Evolutionary conservation across 2,113 vertebrate genomes (phyloP), one percentile per base, ranked within the genome.

Genomic region (Lophochroa leadbeateri): DNA sequence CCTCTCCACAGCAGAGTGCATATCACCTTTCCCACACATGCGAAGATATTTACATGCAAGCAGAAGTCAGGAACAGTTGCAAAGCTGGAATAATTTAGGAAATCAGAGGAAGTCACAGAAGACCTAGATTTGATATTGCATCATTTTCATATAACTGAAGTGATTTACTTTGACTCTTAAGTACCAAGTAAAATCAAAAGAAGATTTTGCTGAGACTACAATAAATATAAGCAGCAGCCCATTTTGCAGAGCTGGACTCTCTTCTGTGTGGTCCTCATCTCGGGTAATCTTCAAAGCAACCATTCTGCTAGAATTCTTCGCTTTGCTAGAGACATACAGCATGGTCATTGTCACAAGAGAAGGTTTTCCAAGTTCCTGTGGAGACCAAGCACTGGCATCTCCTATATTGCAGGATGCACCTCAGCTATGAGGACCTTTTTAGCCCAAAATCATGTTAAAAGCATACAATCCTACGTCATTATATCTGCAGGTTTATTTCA

Each of bases 71-170:
- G 17, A 92, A 64, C 24, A 65, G 23, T 6, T 74, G 75, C 58
- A 92, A 82, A 80, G 64, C 60, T 78, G 35, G 55, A 92, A 94
- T 52, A 57, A 52, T 55, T 82, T 52, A 64, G 70, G 33, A 91
- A 91, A 81, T 23, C 47, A 52, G 55, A 92, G 47, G 17, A 68
- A 82, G 35, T 47, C 43, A 84, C 5, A 47, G 35, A 86, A 67
- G 20, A 84, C 18, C 50, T 71, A 91, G 35, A 71, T 44, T 75
- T 63, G 43, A 52, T 50, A 86, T 10, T 82, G 37, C 52, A 72
- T 41, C 41, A 85, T 61, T 65, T 88, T 80, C 52, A 82, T 33
- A 17, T 37, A 81, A 58, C 37, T 52, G 14, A 74, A 82, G 50
- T 33, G 16, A 82, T 69, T 70, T 64, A 71, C 6, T 10, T 28